These are phyloP conservation scores for Cheirogaleus medius DNA, from an alignment of 2,113 vertebrate genomes.

Conservation along the genomic window DNA sequence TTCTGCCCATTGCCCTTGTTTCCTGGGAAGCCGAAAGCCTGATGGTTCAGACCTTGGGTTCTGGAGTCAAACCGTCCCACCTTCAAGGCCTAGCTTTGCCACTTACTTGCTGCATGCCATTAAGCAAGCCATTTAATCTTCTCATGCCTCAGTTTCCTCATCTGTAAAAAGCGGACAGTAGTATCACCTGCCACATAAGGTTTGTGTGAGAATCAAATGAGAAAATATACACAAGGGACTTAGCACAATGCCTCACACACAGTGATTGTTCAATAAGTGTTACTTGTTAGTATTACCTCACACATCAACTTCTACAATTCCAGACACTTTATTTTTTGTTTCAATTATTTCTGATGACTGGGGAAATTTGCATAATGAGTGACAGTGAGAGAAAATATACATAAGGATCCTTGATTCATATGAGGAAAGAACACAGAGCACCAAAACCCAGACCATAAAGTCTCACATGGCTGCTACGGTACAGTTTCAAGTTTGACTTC, in stretches of 20 bases:
- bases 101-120: neutral
- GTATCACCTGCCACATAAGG: neutral
- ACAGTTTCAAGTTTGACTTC: neutral
- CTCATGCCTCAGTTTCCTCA: neutral
- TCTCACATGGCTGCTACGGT: neutral
- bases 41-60: neutral
- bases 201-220: slow-evolving; percentile 14
- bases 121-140: neutral
- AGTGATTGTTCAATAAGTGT: neutral
- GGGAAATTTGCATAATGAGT: neutral
- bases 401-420: neutral
- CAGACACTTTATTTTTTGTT: slow-evolving; percentile 12
- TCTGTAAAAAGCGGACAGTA: neutral
- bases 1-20: neutral
- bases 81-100: neutral
- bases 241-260: neutral
- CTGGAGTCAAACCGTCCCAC: neutral
- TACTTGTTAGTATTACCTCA: neutral
- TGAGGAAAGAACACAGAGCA: neutral
- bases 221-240: neutral
- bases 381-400: neutral
- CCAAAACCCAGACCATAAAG: neutral
- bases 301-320: neutral
- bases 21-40: no score
- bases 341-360: neutral